Percentiles rank a stretch among this genome's conserved stretches.
These are phyloP conservation scores for Neocloeon triangulifer DNA, from an alignment of 1,140 invertebrate genomes.

Conservation along the genomic window DNA sequence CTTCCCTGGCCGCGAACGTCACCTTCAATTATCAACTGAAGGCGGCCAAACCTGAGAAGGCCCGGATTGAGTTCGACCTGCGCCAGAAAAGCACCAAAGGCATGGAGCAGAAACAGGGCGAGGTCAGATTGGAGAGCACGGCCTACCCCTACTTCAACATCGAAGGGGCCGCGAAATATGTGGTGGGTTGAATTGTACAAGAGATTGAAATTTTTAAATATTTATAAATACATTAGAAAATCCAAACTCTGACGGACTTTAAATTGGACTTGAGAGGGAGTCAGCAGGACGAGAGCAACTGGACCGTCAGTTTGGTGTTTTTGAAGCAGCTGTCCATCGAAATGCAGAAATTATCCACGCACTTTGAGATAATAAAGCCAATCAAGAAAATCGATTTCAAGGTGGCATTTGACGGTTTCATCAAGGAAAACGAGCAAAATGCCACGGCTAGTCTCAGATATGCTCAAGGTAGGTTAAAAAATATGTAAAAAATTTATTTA, in stretches of 20 bases:
- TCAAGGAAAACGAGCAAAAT: slow-evolving; percentile 15
- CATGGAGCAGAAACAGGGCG: slow-evolving; percentile 28
- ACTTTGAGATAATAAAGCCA: slow-evolving; percentile 21
- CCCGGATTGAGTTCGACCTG: slow-evolving; percentile 37
- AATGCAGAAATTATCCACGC: slow-evolving; percentile 19
- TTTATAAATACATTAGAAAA: too few relatives aligned
- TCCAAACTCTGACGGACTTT: slow-evolving; percentile 26
- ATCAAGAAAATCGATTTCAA: slow-evolving; percentile 24
- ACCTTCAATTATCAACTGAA: slow-evolving; percentile 42
- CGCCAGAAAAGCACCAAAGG: slow-evolving; percentile 34
- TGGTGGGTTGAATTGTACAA: slow-evolving; percentile 17
- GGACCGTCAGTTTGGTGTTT: slow-evolving; percentile 25
- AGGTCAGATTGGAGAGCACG: slow-evolving; percentile 38
- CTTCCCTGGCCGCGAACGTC: slow-evolving; percentile 27
- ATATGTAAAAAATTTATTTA: slow-evolving; percentile 4
- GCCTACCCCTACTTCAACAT: slow-evolving; percentile 55
- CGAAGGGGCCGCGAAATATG: slow-evolving; percentile 34
- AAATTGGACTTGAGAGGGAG: slow-evolving; percentile 24
- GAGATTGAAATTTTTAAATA: too few relatives aligned
- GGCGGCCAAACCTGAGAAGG: slow-evolving; percentile 34
- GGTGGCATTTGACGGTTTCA: slow-evolving; percentile 17
- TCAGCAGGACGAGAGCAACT: slow-evolving; percentile 20
- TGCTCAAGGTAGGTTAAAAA: slow-evolving; percentile 19
- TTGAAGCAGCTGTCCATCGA: slow-evolving; percentile 23
- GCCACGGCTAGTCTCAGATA: slow-evolving; percentile 20